Evolutionary conservation across 2,797 vertebrate species (phyloP), one percentile per base, ranked within the genome.

Genomic region (Sebastolobus alascanus): DNA sequence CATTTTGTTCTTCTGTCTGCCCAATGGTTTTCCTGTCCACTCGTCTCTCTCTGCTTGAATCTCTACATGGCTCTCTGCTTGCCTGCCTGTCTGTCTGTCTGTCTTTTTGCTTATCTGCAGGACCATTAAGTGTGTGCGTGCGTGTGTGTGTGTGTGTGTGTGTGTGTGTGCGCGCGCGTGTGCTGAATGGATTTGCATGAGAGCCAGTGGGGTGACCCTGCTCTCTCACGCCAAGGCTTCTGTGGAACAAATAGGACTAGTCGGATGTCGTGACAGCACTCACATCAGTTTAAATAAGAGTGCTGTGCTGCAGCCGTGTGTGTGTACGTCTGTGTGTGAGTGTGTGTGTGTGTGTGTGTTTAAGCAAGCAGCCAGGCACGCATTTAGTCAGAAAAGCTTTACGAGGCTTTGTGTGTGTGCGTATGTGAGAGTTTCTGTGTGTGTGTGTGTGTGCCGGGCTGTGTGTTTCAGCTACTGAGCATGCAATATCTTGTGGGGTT

Each of bases 191-290:
- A 95, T 96, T 95, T 96, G 94, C 95, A 95, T 96, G 93, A 92
- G 92, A 95, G 95, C 94, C 94, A 90, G 90, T 93, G 94, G 93
- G 93, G 92, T 92, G 93, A 93, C 89, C 88, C 89, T 91, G 90
- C 92, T 91, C 93, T 96, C 94, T 95, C 96, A 96, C 94, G 94
- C 93, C 89, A 96, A 90, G 87, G 94, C 92, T 94, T 92, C 92
- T 92, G 94, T 93, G 90, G 93, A 94, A 95, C 94, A 95, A 94
- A 94, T 93, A 94, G 93, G 90, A 94, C 89, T 91, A 86, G 91
- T 92, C 86, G 91, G 95, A 95, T 96, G 96, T 97, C 97, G 97
- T 97, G 97, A 97, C 95, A 95, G 87, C 94, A 80, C 90, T 93
- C 92, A 95, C 95, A 93, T 97, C 95, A 94, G 95, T 92, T 94